phyloP scores from a whole-genome alignment of 1,140 invertebrate genomes.

The Cheumatopsyche charites region DNA sequence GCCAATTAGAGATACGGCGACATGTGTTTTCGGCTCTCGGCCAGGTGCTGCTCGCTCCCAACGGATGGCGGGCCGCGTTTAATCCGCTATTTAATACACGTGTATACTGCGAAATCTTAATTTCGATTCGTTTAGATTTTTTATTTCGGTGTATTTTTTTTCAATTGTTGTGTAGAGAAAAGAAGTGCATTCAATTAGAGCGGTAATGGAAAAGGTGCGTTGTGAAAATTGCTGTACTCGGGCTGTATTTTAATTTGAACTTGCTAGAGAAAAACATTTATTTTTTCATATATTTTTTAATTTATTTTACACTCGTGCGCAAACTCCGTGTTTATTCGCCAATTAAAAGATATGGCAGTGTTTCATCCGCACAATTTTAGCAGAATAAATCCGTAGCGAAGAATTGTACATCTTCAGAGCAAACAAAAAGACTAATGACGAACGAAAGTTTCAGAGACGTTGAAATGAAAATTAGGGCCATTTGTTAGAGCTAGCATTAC shows the following conservation, averaged over 20 bases:
- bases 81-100: neutral
- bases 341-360: conserved; percentile 25
- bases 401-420: conserved; percentile 30
- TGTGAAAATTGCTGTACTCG: neutral
- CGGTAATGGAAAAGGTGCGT: neutral
- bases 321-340: conserved; percentile 24
- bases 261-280: neutral
- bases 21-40: neutral
- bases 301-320: neutral
- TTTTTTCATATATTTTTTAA: neutral
- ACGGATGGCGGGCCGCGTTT: neutral
- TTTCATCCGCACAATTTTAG: conserved; percentile 14
- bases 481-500: neutral
- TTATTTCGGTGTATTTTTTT: neutral
- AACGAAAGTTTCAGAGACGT: conserved; percentile 28
- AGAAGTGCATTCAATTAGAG: conserved; percentile 3
- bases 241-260: conserved; percentile 25
- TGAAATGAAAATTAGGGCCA: conserved; percentile 26
- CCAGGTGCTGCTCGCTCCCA: too few species aligned
- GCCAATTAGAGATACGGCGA: conserved; percentile 28
- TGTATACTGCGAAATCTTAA: too few species aligned
- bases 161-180: neutral
- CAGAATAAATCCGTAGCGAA: conserved; percentile 31
- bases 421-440: conserved; percentile 35
- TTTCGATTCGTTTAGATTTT: neutral